Evolutionary conservation across 1,140 invertebrate genomes (phyloP).

Genomic region (Nomia melanderi): DNA sequence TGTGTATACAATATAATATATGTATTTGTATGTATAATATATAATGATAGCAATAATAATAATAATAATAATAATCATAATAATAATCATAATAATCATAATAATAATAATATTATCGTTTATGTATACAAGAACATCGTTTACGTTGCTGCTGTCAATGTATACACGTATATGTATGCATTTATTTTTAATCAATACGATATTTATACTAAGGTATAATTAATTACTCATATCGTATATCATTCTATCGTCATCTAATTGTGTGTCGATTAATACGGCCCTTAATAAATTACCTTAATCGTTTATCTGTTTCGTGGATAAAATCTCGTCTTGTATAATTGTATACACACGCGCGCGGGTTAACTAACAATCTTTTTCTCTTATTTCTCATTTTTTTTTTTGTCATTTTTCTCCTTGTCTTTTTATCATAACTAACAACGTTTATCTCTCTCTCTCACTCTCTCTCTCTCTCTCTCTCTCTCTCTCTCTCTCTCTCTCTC

Average conservation of each 20-base stretch:
- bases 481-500: too few relatives aligned
- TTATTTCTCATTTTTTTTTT: not conserved
- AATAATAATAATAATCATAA: too few relatives aligned
- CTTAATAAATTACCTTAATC: slow-evolving; percentile 60
- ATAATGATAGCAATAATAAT: slow-evolving; percentile 45
- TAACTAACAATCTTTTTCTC: slow-evolving; percentile 25
- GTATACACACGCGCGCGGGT: slow-evolving; percentile 42
- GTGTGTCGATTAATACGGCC: slow-evolving; percentile 43
- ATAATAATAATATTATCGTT: slow-evolving; percentile 44
- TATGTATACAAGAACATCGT: slow-evolving; percentile 47
- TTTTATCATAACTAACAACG: not conserved
- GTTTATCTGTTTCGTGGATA: slow-evolving; percentile 53
- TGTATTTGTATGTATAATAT: slow-evolving; percentile 52
- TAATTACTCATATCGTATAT: slow-evolving; percentile 53
- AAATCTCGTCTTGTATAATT: slow-evolving; percentile 30
- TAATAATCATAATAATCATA: too few relatives aligned
- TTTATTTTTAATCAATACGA: slow-evolving; percentile 21
- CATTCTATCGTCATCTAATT: slow-evolving; percentile 52
- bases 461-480: too few relatives aligned
- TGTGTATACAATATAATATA: slow-evolving; percentile 62
- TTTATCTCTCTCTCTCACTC: too few relatives aligned
- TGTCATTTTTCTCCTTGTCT: too few relatives aligned
- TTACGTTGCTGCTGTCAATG: slow-evolving; percentile 42
- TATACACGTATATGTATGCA: slow-evolving; percentile 31
- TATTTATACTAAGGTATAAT: slow-evolving; percentile 41